These are phyloP conservation scores for Uria aalge DNA, from an alignment of 2,113 vertebrate genomes.

Conservation along the genomic window DNA sequence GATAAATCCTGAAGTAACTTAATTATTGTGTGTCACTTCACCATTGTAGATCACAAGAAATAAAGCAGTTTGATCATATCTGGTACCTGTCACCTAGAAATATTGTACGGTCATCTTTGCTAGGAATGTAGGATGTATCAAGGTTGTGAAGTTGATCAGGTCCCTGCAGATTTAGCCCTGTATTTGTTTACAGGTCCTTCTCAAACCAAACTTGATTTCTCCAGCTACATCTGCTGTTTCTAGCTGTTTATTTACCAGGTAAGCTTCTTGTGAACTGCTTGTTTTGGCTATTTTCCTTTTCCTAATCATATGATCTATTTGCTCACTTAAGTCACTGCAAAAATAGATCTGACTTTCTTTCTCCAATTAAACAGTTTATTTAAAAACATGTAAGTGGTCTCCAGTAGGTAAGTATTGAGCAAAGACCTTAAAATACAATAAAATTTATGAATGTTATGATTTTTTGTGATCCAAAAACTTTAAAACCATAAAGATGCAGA, in stretches of 20 bases:
- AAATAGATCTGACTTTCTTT: not conserved
- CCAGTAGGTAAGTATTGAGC: not conserved
- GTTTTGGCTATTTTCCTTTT: not conserved
- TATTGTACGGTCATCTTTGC: not conserved
- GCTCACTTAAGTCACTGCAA: not conserved
- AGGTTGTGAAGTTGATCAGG: not conserved
- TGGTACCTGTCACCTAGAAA: not conserved
- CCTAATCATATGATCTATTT: not conserved
- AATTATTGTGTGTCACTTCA: not conserved
- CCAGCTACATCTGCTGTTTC: not conserved
- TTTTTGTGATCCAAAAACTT: not conserved
- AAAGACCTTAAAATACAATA: not conserved
- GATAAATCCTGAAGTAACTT: not conserved
- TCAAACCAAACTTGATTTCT: not conserved
- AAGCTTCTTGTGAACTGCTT: not conserved
- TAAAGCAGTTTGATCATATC: not conserved
- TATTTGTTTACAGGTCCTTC: not conserved
- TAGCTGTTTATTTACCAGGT: not conserved
- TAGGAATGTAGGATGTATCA: not conserved
- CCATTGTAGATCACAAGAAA: not conserved
- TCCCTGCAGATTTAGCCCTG: not conserved
- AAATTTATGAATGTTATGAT: not conserved
- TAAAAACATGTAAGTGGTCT: not conserved
- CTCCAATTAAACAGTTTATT: not conserved
- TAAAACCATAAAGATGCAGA: not conserved